Evolutionary conservation across 2,797 vertebrate species (phyloP), one percentile per base, ranked within the genome.

Genomic region (Argyrosomus regius): DNA sequence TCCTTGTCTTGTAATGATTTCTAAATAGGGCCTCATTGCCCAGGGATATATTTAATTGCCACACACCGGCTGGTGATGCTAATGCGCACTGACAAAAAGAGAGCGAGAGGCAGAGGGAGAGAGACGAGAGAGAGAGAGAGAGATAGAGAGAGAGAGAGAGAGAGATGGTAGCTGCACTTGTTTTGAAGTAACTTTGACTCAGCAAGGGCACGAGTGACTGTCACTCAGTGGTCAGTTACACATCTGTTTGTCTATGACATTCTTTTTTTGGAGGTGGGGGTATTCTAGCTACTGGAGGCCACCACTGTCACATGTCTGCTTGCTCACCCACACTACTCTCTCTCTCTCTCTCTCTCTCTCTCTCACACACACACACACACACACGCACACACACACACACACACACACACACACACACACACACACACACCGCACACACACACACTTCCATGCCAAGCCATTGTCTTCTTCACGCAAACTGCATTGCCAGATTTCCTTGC

Each of bases 1-100:
- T 92, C 85, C 85, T 88, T 86, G 90, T 91, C 88, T 93, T 93
- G 89, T 94, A 95, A 95, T 93, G 89, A 93, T 93, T 95, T 94
- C 90, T 93, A 94, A 95, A 95, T 93, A 93, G 86, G 92, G 91
- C 89, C 81, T 86, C 87, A 69, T 90, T 87, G 92, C 94, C 93
- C 85, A 86, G 91, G 92, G 95, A 92, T 90, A 87, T 81, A 91
- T 82, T 92, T 95, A 93, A 94, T 94, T 95, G 90, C 92, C 91
- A 93, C 92, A 94, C 87, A 93, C 91, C 84, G 85, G 84, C 93
- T 92, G 91, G 89, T 95, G 94, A 95, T 88, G 90, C 80, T 94
- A 92, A 96, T 94, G 86, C n/a, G 61, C 46, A 14, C 85, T 90
- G 94, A 95, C 94, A 91, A 91, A 91, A 88, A 84, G 84, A 87